Percentiles rank a stretch among this genome's conserved stretches.
These are phyloP conservation scores for Cotesia chilonis DNA, from an alignment of 1,140 invertebrate genomes.

Conservation along the genomic window DNA sequence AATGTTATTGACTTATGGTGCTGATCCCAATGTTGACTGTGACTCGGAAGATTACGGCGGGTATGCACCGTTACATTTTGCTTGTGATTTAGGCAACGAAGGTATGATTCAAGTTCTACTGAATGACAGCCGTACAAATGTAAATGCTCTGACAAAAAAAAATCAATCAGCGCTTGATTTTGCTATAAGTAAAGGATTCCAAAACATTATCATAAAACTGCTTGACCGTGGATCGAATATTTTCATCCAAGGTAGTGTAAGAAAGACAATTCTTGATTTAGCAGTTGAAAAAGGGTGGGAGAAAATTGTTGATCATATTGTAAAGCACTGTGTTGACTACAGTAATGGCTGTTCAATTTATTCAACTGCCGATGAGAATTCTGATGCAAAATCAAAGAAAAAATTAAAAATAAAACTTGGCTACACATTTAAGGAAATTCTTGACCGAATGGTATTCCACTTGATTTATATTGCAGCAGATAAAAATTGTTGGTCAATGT, in stretches of 20 bases:
- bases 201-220: too few species aligned
- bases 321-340: constrained; percentile 14
- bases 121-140: too few species aligned
- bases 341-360: not conserved
- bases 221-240: not conserved
- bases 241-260: not conserved
- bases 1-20: too few species aligned
- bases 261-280: constrained; percentile 11
- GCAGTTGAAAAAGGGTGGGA: constrained; percentile 16
- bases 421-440: not conserved
- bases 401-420: constrained; percentile 12
- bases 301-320: constrained; percentile 18
- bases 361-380: not conserved
- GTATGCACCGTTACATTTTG: too few species aligned
- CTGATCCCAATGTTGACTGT: too few species aligned
- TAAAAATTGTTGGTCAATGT: not conserved
- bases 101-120: too few species aligned
- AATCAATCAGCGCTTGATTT: too few species aligned
- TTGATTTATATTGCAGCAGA: constrained; percentile 12
- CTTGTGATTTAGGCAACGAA: too few species aligned
- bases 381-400: not conserved
- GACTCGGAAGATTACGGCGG: too few species aligned
- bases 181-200: too few species aligned
- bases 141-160: too few species aligned
- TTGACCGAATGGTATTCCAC: not conserved